Evolutionary conservation across 1,140 invertebrate genomes (phyloP), one percentile per base, ranked within the genome.

Genomic region (Drosophila fuyamai): DNA sequence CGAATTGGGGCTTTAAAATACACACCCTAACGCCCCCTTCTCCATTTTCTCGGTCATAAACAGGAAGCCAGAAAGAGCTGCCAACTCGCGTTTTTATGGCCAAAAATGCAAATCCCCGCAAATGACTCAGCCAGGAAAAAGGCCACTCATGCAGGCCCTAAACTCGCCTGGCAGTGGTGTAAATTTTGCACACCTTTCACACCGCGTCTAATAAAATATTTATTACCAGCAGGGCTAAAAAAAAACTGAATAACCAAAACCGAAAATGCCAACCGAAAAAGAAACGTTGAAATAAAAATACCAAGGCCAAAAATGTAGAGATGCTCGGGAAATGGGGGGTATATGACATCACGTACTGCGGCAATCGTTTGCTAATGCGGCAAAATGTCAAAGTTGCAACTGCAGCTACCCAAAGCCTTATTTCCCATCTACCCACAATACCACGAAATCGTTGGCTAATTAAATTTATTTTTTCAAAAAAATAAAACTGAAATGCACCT

Each of bases 131-230:
- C 46, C 56, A 54, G 58, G 54, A 53, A 47, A 62, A 53, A 40
- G 71, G 51, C 51, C 70, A 46, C 75, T 56, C 57, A 56, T 46
- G 48, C 53, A 38, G 12, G 27, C 38, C 51, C 66, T 62, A 66
- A 68, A 66, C 61, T 68, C 61, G 53, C 70, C 58, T 43, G 43
- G 36, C 44, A 46, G 50, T 18, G 73, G 66, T 65, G 81, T 72
- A 63, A 86, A 86, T 73, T 72, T 70, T 58, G 61, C 66, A 58
- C 79, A 79, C 56, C 70, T 85, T 80, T 81, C 60, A 63, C 72
- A 72, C 47, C 60, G 44, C 75, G 70, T 78, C 74, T 57, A 76
- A 79, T 88, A 76, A 88, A 86, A 88, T 88, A 88, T 86, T 88
- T 88, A 86, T 79, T 72, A 75, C 79, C 58, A 35, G 43, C 65